Percentiles rank a stretch among this genome's conserved stretches.
phyloP scores from a whole-genome alignment of 2,797 vertebrate genomes.

The Alca torda region DNA sequence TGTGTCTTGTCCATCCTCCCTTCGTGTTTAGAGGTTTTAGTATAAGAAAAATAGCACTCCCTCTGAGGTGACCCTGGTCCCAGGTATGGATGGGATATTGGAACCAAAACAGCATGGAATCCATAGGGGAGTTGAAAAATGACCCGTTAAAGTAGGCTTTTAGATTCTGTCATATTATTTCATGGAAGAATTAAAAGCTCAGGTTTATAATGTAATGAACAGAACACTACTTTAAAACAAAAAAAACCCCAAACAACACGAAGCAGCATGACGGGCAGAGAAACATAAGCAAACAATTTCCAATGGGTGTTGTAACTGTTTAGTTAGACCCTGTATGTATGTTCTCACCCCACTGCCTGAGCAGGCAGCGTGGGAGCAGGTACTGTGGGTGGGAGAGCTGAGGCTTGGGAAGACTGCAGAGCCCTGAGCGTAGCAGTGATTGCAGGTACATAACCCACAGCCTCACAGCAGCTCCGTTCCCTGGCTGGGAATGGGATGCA shows the following conservation, averaged over 20 bases:
- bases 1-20: neutral
- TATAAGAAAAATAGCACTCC: neutral
- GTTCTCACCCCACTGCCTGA: neutral
- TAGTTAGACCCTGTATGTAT: neutral
- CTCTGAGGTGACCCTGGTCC: neutral
- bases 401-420: neutral
- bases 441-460: rapidly evolving
- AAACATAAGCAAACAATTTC: neutral
- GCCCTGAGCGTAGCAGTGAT: rapidly evolving
- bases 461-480: neutral
- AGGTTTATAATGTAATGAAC: neutral
- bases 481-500: neutral
- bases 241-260: neutral
- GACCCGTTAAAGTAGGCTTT: neutral
- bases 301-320: neutral
- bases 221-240: neutral
- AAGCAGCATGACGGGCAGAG: neutral
- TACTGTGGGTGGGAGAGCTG: neutral
- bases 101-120: neutral
- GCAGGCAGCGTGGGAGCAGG: neutral
- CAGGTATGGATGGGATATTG: neutral
- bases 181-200: neutral
- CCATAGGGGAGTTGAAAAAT: neutral
- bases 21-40: neutral
- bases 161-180: neutral